Conservation (phyloP, 64 coral and sea anemone genomes). For the Stichodactyla helianthus region DNA sequence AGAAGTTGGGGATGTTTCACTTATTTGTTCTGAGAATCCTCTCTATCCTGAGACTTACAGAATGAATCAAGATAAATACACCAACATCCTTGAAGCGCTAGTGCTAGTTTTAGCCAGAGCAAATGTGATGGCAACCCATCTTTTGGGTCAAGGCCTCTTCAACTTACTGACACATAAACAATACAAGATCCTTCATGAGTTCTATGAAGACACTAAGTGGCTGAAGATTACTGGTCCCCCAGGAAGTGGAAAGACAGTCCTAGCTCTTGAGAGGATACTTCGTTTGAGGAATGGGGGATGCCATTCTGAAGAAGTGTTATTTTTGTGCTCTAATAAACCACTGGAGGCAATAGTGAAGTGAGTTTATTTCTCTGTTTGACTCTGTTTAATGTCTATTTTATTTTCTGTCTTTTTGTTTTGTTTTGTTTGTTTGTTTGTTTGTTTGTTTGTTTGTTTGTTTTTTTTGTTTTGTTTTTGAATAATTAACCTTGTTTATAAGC, state of each 20-base stretch:
- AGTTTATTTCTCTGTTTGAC: neutral
- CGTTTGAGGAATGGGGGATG: neutral
- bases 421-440: neutral
- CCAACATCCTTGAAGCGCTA: neutral
- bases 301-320: neutral
- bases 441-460: neutral
- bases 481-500: too few relatives aligned
- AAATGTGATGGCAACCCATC: neutral
- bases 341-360: neutral
- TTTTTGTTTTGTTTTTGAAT: too few relatives aligned
- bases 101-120: neutral
- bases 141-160: neutral
- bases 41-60: neutral
- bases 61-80: neutral
- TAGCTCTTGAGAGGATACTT: neutral
- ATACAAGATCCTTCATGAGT: neutral
- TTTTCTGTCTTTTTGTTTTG: neutral
- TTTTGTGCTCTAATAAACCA: neutral
- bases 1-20: neutral
- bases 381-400: neutral
- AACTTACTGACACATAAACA: neutral
- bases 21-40: neutral
- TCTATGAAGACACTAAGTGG: neutral
- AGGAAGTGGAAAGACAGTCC: neutral
- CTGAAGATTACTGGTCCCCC: constrained; percentile 2